These are phyloP conservation scores for Stictocephala bisonia DNA, from an alignment of 2,888 invertebrate species.

Conservation along the genomic window DNA sequence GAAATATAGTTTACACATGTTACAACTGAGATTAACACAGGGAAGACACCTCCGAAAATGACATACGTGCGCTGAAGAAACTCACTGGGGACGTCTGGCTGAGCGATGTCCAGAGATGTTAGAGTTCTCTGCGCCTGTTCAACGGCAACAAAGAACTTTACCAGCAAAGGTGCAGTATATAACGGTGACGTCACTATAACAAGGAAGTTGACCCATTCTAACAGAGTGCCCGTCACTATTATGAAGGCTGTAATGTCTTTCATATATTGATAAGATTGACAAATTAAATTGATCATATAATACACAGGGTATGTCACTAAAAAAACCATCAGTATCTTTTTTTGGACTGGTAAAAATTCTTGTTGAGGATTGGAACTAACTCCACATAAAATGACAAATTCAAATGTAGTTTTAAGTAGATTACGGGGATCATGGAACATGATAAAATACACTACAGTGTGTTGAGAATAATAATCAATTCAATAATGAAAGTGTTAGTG, in stretches of 20 bases:
- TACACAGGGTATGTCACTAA: background rate
- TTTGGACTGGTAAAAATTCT: background rate
- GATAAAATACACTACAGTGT: too few relatives aligned
- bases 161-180: background rate
- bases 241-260: slow-evolving; percentile 16
- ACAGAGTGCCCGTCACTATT: background rate
- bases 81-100: background rate
- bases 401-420: slow-evolving; percentile 5
- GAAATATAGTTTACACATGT: too few relatives aligned
- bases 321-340: background rate
- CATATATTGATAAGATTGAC: background rate
- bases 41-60: background rate
- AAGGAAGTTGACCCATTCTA: background rate
- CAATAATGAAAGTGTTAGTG: too few relatives aligned
- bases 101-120: slow-evolving; percentile 1
- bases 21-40: background rate
- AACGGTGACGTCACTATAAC: slow-evolving; percentile 7
- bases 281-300: background rate
- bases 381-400: slow-evolving; percentile 1
- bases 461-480: too few relatives aligned
- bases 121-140: slow-evolving; percentile 11
- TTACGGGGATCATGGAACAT: background rate
- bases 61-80: slow-evolving; percentile 2
- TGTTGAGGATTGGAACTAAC: slow-evolving; percentile 1
- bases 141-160: slow-evolving; percentile 19